A percentile compares a stretch with the other conserved stretches of the same genome.
phyloP scores from a whole-genome alignment of 2,888 invertebrate genomes.

The Plagodis pulveraria region DNA sequence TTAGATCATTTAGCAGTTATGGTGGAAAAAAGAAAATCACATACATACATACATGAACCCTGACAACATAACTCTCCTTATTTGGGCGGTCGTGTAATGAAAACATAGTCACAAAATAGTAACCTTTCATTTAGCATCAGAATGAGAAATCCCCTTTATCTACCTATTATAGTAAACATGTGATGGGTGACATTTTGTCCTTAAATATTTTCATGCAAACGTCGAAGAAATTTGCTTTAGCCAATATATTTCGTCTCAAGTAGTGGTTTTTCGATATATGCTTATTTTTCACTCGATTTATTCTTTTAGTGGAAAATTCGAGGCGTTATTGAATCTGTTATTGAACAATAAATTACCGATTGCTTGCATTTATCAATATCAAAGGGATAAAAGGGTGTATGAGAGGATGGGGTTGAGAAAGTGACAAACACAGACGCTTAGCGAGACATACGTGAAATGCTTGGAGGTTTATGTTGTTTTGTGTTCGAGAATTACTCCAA shows the following conservation, averaged over 20 bases:
- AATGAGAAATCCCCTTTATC: too few species aligned
- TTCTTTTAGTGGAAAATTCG: slow-evolving; percentile 32
- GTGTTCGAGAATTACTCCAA: neutral
- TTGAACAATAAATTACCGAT: slow-evolving; percentile 37
- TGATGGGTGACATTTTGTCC: slow-evolving; percentile 10
- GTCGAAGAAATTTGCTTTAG: slow-evolving; percentile 6
- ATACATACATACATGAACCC: too few species aligned
- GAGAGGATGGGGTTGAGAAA: slow-evolving; percentile 23
- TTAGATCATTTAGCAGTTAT: too few species aligned
- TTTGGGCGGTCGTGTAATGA: too few species aligned
- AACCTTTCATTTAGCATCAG: too few species aligned
- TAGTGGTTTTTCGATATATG: slow-evolving; percentile 23
- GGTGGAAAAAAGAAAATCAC: too few species aligned
- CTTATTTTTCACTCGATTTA: slow-evolving; percentile 37
- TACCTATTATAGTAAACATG: too few species aligned
- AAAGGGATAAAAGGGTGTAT: slow-evolving; percentile 30
- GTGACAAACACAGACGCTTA: slow-evolving; percentile 31
- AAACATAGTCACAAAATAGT: too few species aligned
- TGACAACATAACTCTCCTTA: too few species aligned
- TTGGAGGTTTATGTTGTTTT: slow-evolving; percentile 7
- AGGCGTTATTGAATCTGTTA: slow-evolving; percentile 35
- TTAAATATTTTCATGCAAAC: slow-evolving; percentile 14
- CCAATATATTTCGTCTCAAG: slow-evolving; percentile 15
- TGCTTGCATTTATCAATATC: slow-evolving; percentile 35
- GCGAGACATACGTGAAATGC: slow-evolving; percentile 2